Conservation (phyloP, 2,888 invertebrate species). For the Andrena haemorrhoa region DNA sequence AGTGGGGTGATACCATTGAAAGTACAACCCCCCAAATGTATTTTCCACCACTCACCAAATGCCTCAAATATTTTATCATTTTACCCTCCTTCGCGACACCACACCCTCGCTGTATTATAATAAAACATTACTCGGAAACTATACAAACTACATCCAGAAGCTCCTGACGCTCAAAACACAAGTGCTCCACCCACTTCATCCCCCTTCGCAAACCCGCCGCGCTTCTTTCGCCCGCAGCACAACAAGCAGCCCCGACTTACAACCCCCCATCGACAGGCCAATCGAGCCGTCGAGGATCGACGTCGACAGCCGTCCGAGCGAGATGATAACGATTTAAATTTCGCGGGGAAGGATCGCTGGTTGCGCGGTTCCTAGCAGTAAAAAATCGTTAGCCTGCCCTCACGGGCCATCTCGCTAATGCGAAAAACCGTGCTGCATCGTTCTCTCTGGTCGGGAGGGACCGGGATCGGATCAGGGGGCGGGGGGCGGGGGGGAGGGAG, state of each 20-base stretch:
- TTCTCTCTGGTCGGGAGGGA: conserved; percentile 56
- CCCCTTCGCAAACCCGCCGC: too few relatives aligned
- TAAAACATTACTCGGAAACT: not conserved
- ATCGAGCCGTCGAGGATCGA: conserved; percentile 44
- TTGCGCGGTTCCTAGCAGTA: conserved; percentile 60
- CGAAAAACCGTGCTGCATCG: conserved; percentile 76
- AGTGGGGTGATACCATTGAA: too few relatives aligned
- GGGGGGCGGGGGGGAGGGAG: conserved; percentile 9
- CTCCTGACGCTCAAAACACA: too few relatives aligned
- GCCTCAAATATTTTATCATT: too few relatives aligned
- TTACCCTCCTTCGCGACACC: too few relatives aligned
- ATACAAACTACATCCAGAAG: not conserved
- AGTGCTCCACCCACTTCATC: too few relatives aligned
- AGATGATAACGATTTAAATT: conserved; percentile 67
- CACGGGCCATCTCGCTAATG: conserved; percentile 77
- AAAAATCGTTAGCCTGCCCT: conserved; percentile 71
- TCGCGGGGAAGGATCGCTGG: conserved; percentile 65
- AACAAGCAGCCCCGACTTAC: not conserved
- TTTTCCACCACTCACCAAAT: too few relatives aligned
- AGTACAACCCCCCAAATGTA: too few relatives aligned
- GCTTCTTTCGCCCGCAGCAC: not conserved
- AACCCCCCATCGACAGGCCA: conserved; percentile 22
- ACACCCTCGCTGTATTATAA: too few relatives aligned
- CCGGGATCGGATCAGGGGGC: conserved; percentile 50
- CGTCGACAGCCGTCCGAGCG: conserved; percentile 50